phyloP scores from a whole-genome alignment of 2,888 invertebrate genomes.

The Erebia epiphron region DNA sequence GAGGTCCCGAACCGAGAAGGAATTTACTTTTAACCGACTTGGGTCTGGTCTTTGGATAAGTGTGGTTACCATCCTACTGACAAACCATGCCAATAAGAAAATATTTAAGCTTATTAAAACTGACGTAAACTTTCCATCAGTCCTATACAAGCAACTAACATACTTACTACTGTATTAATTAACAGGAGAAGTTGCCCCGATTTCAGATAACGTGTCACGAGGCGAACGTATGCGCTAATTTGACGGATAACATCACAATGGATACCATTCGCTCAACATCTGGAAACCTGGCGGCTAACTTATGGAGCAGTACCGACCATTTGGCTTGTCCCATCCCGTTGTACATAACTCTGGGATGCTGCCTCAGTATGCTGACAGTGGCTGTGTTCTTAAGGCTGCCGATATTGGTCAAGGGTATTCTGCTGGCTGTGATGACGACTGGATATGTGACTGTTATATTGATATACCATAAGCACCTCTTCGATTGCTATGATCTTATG shows the following conservation, averaged over 20 bases:
- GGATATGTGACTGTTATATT: slow-evolving; percentile 92
- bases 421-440: slow-evolving; percentile 90
- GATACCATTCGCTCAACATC: slow-evolving; percentile 70
- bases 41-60: no score
- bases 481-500: slow-evolving; percentile 91
- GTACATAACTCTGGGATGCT: slow-evolving; percentile 93
- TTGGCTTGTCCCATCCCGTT: slow-evolving; percentile 92
- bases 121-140: no score
- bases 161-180: slow-evolving; percentile 9
- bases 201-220: slow-evolving; percentile 75
- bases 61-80: no score
- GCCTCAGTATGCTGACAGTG: slow-evolving; percentile 92
- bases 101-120: no score
- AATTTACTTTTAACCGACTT: no score
- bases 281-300: slow-evolving; percentile 57
- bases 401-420: slow-evolving; percentile 90
- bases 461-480: slow-evolving; percentile 90
- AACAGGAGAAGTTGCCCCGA: slow-evolving; percentile 20
- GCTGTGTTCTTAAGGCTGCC: slow-evolving; percentile 93
- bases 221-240: slow-evolving; percentile 66
- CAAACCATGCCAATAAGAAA: no score
- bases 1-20: no score
- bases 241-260: slow-evolving; percentile 79
- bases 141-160: background rate
- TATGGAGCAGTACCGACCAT: slow-evolving; percentile 84